These are phyloP conservation scores for Oxyscelio sp. DNA, from an alignment of 2,888 invertebrate species.

Conservation along the genomic window DNA sequence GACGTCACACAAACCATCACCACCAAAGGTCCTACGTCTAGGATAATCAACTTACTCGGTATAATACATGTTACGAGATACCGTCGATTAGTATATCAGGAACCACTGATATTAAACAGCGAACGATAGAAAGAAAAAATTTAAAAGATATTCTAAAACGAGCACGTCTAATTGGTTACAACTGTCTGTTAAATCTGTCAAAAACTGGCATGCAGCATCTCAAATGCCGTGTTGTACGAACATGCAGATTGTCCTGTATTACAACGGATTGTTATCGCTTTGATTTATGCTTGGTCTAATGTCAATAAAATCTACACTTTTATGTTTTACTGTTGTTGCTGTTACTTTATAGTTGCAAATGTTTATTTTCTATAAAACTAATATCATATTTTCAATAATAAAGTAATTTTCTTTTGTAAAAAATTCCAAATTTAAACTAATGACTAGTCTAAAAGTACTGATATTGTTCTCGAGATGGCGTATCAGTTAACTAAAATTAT, in stretches of 20 bases:
- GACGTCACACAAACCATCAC: constrained; percentile 86
- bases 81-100: constrained; percentile 65
- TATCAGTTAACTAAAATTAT: no score
- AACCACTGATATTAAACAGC: constrained; percentile 63
- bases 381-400: no score
- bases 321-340: no score
- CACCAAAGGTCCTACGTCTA: constrained; percentile 82
- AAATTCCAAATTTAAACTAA: no score
- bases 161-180: constrained; percentile 54
- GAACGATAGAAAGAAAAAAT: background rate
- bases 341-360: no score
- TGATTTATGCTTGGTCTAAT: no score
- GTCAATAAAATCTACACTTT: no score
- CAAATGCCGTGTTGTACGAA: constrained; percentile 60
- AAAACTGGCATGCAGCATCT: constrained; percentile 72
- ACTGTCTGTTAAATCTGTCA: constrained; percentile 61
- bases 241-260: constrained; percentile 47
- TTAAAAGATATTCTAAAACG: constrained; percentile 72
- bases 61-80: constrained; percentile 62
- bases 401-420: no score
- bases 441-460: no score
- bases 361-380: no score
- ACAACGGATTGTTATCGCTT: constrained; percentile 41
- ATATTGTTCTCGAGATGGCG: no score
- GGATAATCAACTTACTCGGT: constrained; percentile 63